Base-by-base conservation (phyloP, 2,797 vertebrate genomes). In the Acipenser oxyrinchus region DNA sequence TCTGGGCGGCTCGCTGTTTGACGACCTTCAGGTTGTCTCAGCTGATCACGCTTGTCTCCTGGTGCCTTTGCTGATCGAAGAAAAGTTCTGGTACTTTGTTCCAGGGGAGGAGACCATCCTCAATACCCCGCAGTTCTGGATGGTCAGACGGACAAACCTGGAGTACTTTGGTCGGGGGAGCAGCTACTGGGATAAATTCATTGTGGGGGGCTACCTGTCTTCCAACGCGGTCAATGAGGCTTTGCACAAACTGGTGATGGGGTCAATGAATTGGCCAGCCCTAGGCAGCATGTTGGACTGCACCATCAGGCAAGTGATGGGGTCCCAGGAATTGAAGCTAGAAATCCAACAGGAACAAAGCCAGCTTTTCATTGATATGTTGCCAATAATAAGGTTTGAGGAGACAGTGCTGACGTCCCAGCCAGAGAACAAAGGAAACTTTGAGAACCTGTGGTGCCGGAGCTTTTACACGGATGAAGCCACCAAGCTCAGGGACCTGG, bases 111-210 rank as follows among this genome's bases (percentile, higher is more conserved):
- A 97, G 74, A 99, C 96, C 0, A 90, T 99, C 65, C 85, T 95
- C 70, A 90, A 88, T 37, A 90, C 94, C 70, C 91, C 95, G 1
- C 89, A 88, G 72, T 92, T 92, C 73, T 95, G 93, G 89, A 89
- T 98, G 79, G 83, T 99, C 64, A 92, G 91, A n/a, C 88, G 96
- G 67, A 76, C 87, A 5, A 91, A 93, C 67, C 73, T 95, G 57
- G 96, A 97, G 52, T 99, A 94, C 75, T 89, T 90, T 57, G 90
- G 94, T 6, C 87, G 93, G 0, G 95, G 96, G 10, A 83, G 81
- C 72, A 98, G 96, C 80, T 92, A 94, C 70, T 99, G 96, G 96
- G 96, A 99, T 86, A 91, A 84, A 77, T 91, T 94, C 80, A 80
- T 94, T 1, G 90, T 99, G n/a, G 95, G 95, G 0, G 81, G 80